Base-by-base conservation (phyloP, 1,140 invertebrate species). In the Hypothenemus hampei region DNA sequence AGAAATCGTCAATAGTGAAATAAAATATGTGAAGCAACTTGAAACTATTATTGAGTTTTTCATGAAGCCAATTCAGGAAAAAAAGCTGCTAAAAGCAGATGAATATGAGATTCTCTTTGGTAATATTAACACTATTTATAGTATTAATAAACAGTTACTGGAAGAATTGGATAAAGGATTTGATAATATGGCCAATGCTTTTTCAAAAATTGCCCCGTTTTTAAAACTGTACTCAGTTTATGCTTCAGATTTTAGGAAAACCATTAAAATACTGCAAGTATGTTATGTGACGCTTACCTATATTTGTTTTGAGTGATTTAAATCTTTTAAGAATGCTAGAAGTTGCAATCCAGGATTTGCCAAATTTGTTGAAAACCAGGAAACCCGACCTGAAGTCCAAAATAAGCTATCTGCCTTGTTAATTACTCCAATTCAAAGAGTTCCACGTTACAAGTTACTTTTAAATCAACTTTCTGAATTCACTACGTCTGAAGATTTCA, bases 151-250 rank as follows among this genome's bases (percentile, higher is more conserved):
- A 8, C 82, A 84, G 64, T 71, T 89, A 10, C 68, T 85, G 4
- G 72, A 77, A 10, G 80, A 84, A 65, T 69, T 88, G 55, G 79
- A 80, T 62, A 64, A 76, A 26, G 75, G 80, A 62, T 69, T 74
- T 41, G 71, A 80, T 37, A 80, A 84, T 70, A 75, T 87, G 31
- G 80, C 81, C 0, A 65, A 73, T 55, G 82, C 84, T 5, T 88
- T 89, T 65, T 72, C 77, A 0, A 82, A 81, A 62, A 73, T 89
- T 35, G 85, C 82, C 13, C 86, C 86, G 7, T 89, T 85, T 70
- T 81, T 89, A 18, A 89, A 89, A 68, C 68, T 87, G 11, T 89
- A 89, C 63, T 85, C 86, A 3, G 80, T 82, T 1, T 89, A 88
- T 71, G 86, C 86, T 1, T 86, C 84, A 46, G 84, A 86, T 64